Percentiles rank a stretch among this genome's conserved stretches.
These are phyloP conservation scores for Gymnocephalus cernua DNA, from an alignment of 2,113 vertebrate species.

Conservation along the genomic window DNA sequence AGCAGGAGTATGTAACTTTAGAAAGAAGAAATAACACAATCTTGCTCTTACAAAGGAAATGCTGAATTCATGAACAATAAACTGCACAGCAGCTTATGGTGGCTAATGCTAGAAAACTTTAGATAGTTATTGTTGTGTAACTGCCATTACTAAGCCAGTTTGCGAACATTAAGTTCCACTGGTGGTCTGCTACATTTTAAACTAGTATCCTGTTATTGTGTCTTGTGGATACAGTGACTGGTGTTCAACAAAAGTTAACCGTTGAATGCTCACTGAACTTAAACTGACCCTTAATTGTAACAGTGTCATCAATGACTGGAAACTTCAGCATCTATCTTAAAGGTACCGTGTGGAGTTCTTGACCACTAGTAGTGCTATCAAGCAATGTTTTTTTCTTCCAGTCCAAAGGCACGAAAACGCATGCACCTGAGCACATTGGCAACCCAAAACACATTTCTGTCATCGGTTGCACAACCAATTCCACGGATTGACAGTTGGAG, in stretches of 20 bases:
- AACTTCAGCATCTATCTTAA: not conserved
- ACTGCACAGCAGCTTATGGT: not conserved
- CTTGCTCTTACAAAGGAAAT: not conserved
- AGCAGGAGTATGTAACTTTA: not conserved
- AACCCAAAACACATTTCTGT: not conserved
- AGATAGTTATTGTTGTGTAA: not conserved
- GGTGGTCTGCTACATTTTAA: not conserved
- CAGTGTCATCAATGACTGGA: not conserved
- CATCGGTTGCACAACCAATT: not conserved
- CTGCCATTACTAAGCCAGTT: not conserved
- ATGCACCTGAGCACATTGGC: not conserved
- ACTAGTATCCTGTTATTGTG: not conserved
- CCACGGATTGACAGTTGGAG: not conserved
- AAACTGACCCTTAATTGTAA: not conserved
- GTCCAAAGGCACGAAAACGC: not conserved
- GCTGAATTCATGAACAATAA: not conserved
- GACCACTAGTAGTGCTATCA: not conserved
- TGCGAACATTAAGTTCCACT: not conserved
- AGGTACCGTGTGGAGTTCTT: not conserved
- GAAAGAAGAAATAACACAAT: slow-evolving; percentile 1
- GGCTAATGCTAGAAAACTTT: not conserved
- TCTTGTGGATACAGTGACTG: not conserved
- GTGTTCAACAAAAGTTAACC: not conserved
- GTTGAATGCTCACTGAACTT: not conserved
- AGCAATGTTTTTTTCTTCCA: not conserved